Evolutionary conservation across 2,888 invertebrate species (phyloP).

Genomic region (Conomelus anceps): DNA sequence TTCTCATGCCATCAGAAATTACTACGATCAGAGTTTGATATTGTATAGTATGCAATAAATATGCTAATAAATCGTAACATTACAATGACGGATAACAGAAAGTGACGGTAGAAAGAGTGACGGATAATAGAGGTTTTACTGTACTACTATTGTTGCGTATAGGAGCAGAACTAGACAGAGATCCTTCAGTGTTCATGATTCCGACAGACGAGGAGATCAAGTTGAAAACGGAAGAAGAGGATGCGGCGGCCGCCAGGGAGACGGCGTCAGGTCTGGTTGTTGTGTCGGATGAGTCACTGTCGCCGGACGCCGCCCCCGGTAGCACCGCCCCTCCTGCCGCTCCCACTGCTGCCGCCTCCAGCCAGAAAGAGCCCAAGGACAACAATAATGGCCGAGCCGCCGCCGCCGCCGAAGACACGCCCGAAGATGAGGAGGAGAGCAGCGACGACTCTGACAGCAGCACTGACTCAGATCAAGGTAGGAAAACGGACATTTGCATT

Average conservation of each 20-base stretch:
- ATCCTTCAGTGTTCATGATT: neutral
- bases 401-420: slow-evolving; percentile 25
- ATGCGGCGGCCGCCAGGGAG: neutral
- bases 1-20: neutral
- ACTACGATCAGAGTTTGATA: neutral
- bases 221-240: neutral
- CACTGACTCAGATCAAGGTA: slow-evolving; percentile 23
- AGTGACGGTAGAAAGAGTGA: neutral
- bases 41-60: neutral
- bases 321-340: slow-evolving; percentile 28
- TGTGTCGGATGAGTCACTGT: slow-evolving; percentile 40
- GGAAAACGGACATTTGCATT: too few relatives aligned
- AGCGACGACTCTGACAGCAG: slow-evolving; percentile 18
- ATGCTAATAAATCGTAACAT: too few relatives aligned
- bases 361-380: slow-evolving; percentile 8
- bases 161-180: neutral
- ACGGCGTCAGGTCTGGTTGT: slow-evolving; percentile 40
- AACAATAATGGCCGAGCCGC: neutral
- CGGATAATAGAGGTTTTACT: neutral
- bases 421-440: slow-evolving; percentile 34
- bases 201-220: slow-evolving; percentile 1
- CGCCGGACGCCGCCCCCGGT: slow-evolving; percentile 25
- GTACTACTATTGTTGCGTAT: neutral
- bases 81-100: too few relatives aligned
- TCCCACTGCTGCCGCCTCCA: slow-evolving; percentile 20